Percentiles rank a stretch among this genome's conserved stretches.
Evolutionary conservation across 2,797 vertebrate species (phyloP).

Genomic region (Coranthus polyacanthus): DNA sequence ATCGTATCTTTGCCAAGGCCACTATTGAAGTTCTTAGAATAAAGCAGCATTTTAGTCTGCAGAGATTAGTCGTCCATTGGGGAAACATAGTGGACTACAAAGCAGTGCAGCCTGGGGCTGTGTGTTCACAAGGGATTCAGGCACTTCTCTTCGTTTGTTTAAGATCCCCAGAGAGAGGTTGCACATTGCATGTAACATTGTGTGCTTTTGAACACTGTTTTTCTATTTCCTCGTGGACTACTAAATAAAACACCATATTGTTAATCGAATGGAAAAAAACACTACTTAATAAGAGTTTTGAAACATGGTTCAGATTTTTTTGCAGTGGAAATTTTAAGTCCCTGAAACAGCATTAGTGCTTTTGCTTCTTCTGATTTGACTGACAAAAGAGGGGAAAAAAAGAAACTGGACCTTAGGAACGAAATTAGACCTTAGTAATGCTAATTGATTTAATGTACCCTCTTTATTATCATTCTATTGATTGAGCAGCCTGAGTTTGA

Average conservation of each 20-base stretch:
- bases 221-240: slow-evolving; percentile 46
- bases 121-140: slow-evolving; percentile 73
- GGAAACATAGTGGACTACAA: slow-evolving; percentile 78
- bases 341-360: slow-evolving; percentile 39
- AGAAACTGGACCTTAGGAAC: slow-evolving; percentile 47
- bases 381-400: slow-evolving; percentile 58
- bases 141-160: slow-evolving; percentile 76
- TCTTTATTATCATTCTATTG: slow-evolving; percentile 73
- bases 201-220: slow-evolving; percentile 67
- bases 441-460: slow-evolving; percentile 84
- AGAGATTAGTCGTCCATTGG: slow-evolving; percentile 71
- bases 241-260: slow-evolving; percentile 65
- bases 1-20: slow-evolving; percentile 66
- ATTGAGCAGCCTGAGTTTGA: slow-evolving; percentile 76
- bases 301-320: slow-evolving; percentile 28
- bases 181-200: slow-evolving; percentile 47
- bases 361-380: slow-evolving; percentile 44
- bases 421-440: slow-evolving; percentile 86
- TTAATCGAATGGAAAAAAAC: slow-evolving; percentile 44
- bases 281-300: slow-evolving; percentile 32
- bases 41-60: slow-evolving; percentile 69
- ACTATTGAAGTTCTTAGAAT: slow-evolving; percentile 71
- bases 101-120: slow-evolving; percentile 73
- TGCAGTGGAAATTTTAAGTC: slow-evolving; percentile 23
- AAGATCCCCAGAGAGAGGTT: slow-evolving; percentile 70